These are phyloP conservation scores for Euzophera pinguis DNA, from an alignment of 2,888 invertebrate genomes.

Conservation along the genomic window DNA sequence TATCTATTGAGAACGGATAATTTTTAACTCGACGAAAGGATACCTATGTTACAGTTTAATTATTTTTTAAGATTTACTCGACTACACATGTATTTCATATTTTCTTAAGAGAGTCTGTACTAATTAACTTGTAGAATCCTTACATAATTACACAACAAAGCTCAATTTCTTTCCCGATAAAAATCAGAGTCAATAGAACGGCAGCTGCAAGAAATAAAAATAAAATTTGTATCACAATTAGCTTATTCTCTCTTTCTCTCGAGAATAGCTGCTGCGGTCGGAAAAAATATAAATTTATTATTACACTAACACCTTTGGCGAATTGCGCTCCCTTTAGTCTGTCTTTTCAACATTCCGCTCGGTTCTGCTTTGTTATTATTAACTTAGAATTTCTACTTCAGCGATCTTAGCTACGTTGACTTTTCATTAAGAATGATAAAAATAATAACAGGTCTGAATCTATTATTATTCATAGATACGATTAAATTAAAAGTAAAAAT, in stretches of 20 bases:
- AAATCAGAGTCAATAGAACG: neutral
- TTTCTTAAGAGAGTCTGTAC: neutral
- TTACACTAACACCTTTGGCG: neutral
- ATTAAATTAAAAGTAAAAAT: too few relatives aligned
- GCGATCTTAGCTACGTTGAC: neutral
- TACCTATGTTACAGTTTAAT: too few relatives aligned
- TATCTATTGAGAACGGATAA: too few relatives aligned
- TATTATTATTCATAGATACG: too few relatives aligned
- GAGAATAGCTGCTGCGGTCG: neutral
- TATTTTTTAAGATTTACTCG: too few relatives aligned
- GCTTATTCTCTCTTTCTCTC: neutral
- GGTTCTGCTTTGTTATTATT: neutral
- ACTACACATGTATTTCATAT: too few relatives aligned
- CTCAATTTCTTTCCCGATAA: neutral
- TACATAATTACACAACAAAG: neutral
- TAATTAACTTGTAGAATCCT: neutral
- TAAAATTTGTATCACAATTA: neutral
- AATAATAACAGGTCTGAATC: too few relatives aligned
- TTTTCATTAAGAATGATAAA: neutral
- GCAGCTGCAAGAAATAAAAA: neutral
- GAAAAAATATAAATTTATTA: constrained; percentile 5
- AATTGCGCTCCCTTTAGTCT: neutral
- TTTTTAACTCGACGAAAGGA: too few relatives aligned
- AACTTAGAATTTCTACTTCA: neutral
- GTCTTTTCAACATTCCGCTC: neutral